Evolutionary conservation across 2,113 vertebrate species (phyloP), one percentile per base, ranked within the genome.

Genomic region (Notechis scutatus): DNA sequence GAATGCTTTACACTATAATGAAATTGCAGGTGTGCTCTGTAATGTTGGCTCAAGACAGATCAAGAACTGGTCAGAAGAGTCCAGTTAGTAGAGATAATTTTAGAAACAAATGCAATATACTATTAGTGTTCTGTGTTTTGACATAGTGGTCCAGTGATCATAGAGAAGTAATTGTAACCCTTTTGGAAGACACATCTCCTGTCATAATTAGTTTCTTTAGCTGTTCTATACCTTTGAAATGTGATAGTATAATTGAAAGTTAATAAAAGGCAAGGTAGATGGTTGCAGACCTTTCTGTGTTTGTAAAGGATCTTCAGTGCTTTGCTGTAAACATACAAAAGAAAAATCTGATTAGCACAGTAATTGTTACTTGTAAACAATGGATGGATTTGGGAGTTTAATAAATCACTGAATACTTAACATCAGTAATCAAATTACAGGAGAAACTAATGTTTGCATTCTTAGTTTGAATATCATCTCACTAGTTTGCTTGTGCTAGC

Each of bases 171-270:
- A 96, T 98, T 96, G 96, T 5, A n/a, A 94, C 95, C 95, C 96
- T 18, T 93, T 55, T 92, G 89, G 93, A 92, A 94, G 95, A 95
- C 93, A 6, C 94, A 91, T 96, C 96, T 95, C 94, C 94, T 87
- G 94, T 96, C 96, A 97, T 98, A 98, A 98, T 98, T 97, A 97
- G 97, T 95, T 94, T 96, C 97, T 95, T 96, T 95, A 94, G 95
- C 96, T 96, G 94, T 93, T 94, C 95, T 5, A 95, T 92, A 97
- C 96, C 97, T 98, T 98, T 98, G 98, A 98, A 98, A 98, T 97
- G 95, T 88, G 97, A 98, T 98, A 97, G 96, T 90, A 86, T 96
- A 97, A 97, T 97, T 97, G 94, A 88, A 96, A 96, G 96, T 96
- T 98, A 98, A 97, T 97, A 97, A 97, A 97, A 97, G 95, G 93